phyloP scores from a whole-genome alignment of 2,888 invertebrate genomes.

The Hetaerina titia region DNA sequence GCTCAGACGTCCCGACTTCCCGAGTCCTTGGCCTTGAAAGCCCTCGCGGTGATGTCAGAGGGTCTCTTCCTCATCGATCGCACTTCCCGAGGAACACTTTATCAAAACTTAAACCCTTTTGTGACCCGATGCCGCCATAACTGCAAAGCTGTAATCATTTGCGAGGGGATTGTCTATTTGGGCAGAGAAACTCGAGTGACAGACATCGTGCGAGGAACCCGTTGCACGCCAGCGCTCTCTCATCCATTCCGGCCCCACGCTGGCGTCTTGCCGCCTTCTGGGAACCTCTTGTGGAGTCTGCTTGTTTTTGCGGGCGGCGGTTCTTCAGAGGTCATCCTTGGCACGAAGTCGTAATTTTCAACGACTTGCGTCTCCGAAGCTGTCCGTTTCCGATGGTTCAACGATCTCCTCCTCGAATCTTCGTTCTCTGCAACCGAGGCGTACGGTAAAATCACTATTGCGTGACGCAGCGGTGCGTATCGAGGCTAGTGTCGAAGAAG shows the following conservation, averaged over 20 bases:
- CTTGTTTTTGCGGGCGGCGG: too few species aligned
- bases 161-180: neutral
- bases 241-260: too few species aligned
- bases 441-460: slow-evolving; percentile 9
- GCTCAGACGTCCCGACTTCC: neutral
- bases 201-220: neutral
- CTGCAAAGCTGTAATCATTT: neutral
- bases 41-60: neutral
- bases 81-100: too few species aligned
- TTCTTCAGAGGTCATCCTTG: neutral
- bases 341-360: neutral
- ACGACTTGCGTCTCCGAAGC: neutral
- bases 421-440: neutral
- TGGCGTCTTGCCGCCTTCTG: too few species aligned
- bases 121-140: neutral
- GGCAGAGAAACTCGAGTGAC: neutral
- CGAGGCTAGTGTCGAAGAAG: neutral
- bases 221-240: too few species aligned
- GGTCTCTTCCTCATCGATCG: neutral
- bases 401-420: neutral
- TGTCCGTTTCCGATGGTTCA: neutral
- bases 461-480: neutral
- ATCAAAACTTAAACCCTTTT: neutral
- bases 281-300: too few species aligned
- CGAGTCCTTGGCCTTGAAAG: neutral